Base-by-base conservation (phyloP, 2,113 vertebrate species). In the Manacus vitellinus region DNA sequence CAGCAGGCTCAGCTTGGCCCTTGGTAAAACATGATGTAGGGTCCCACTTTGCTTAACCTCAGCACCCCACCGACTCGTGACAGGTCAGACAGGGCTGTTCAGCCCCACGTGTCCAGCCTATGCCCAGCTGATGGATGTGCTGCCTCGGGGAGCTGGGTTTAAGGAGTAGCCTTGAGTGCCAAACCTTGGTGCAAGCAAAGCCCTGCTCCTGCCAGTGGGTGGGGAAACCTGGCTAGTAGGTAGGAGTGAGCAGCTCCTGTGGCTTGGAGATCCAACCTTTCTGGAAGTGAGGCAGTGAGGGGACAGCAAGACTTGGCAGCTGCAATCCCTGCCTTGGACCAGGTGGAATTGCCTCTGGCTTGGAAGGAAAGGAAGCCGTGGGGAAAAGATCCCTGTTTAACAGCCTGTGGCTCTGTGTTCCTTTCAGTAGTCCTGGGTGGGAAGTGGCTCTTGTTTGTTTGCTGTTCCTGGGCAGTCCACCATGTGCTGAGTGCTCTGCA, bases 61-160 rank as follows among this genome's bases (percentile, higher is more conserved):
- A 31, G 21, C 30, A 24, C 31, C 19, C 9, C 24, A 2, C 0
- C 3, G 27, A 8, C 54, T 31, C 43, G 14, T 18, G 77, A n/a
- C 14, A n/a, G 18, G 61, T 33, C 4, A 0, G 12, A 8, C 46
- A 17, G 37, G 62, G 30, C 24, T 47, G 14, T 80, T 56, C 1
- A 16, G 35, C 37, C 22, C 52, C 1, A 0, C 13, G 5, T 43
- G 44, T n/a, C 14, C 35, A 27, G 33, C 28, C 39, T 25, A 43
- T 19, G 31, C 65, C 44, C 47, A 47, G 2, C 30, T 30, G 21
- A 27, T 0, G 0, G 11, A 4, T n/a, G 4, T 49, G 33, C 28
- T 51, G 3, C 49, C 19, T 33, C 14, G 15, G 22, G 39, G 70
- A 77, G 74, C 49, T 65, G 70, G 22, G 14, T 82, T 85, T 65